Percentiles rank a stretch among this genome's conserved stretches.
Conservation (phyloP, 53 echinoderm and acorn worm species). For the Temnopleurus reevesii region DNA sequence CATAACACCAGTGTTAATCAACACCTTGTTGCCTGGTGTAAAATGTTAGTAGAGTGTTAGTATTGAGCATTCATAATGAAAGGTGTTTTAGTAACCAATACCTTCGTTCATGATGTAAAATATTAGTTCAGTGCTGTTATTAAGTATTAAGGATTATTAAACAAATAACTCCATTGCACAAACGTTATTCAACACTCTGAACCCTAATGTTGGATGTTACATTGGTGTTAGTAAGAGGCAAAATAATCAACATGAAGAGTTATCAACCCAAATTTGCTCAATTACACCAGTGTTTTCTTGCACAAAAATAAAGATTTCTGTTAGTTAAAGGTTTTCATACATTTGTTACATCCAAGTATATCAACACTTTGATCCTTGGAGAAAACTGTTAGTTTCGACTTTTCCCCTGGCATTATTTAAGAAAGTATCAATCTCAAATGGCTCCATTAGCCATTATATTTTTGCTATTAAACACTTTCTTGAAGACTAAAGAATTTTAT, state of each 20-base stretch:
- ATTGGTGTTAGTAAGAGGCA: background rate
- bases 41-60: background rate
- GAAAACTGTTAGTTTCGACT: no score
- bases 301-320: no score
- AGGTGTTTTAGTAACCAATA: slow-evolving; percentile 83
- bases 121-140: slow-evolving; percentile 2
- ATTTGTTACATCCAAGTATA: no score
- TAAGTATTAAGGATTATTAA: slow-evolving; percentile 67
- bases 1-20: slow-evolving; percentile 98
- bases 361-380: no score
- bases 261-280: background rate
- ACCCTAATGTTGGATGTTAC: slow-evolving; percentile 32
- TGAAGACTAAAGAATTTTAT: no score
- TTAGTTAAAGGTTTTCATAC: no score
- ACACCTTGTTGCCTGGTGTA: slow-evolving; percentile 64
- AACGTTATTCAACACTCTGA: slow-evolving; percentile 75
- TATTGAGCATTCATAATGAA: slow-evolving; percentile 60
- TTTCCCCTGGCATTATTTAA: no score
- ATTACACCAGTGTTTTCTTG: background rate
- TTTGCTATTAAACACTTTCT: no score
- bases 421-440: no score
- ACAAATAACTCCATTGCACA: slow-evolving; percentile 87
- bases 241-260: background rate
- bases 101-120: slow-evolving; percentile 46
- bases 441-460: no score